Evolutionary conservation across 1,140 invertebrate species (phyloP).

Genomic region (Thrips palmi): DNA sequence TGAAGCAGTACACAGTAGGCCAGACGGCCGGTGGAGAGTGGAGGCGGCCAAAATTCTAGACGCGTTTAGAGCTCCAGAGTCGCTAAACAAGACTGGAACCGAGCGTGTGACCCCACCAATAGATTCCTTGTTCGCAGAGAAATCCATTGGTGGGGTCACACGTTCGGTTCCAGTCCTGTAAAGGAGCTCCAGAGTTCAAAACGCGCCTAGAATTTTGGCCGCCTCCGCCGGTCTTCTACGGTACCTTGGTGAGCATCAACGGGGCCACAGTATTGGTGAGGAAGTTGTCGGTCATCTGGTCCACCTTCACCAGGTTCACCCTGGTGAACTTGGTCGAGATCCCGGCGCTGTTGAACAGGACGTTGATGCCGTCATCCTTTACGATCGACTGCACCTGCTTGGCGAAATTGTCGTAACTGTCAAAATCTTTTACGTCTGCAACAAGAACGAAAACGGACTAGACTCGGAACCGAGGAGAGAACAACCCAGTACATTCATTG

Average conservation of each 20-base stretch:
- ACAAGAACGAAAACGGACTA: conserved; percentile 16
- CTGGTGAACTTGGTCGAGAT: conserved; percentile 51
- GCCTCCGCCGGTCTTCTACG: too few species aligned
- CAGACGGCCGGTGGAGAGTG: too few species aligned
- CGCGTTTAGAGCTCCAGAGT: too few species aligned
- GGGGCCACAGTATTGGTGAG: conserved; percentile 62
- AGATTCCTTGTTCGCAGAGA: too few species aligned
- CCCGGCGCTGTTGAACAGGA: conserved; percentile 77
- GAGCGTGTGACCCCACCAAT: too few species aligned
- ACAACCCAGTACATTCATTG: background rate
- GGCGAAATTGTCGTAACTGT: conserved; percentile 35
- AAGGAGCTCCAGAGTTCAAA: too few species aligned
- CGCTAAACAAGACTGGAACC: too few species aligned
- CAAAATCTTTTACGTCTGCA: conserved; percentile 45
- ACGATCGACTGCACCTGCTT: conserved; percentile 36
- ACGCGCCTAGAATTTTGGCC: too few species aligned
- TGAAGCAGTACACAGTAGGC: too few species aligned
- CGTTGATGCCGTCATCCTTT: conserved; percentile 49
- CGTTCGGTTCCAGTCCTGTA: too few species aligned
- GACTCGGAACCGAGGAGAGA: background rate
- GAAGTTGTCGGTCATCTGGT: conserved; percentile 50
- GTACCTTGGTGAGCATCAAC: conserved; percentile 64
- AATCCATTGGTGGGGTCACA: too few species aligned
- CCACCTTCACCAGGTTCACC: conserved; percentile 42
- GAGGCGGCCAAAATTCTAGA: too few species aligned